Conservation (phyloP, 1,140 invertebrate genomes). For the Helicoverpa armigera region DNA sequence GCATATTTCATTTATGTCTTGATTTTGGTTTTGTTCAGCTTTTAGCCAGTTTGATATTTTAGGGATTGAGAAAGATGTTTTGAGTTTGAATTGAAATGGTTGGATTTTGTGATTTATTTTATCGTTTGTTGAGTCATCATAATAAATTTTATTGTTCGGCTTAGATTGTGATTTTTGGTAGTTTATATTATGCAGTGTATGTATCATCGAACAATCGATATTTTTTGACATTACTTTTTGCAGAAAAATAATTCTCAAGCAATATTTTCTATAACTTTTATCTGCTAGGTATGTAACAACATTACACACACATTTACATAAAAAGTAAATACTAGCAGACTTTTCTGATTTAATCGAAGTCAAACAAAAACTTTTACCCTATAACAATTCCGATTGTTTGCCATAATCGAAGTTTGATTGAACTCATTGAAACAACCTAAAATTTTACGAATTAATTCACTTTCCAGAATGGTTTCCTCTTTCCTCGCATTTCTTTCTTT, state of each 20-base stretch:
- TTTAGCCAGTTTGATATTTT: constrained; percentile 9
- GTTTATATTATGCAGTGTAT: too few relatives aligned
- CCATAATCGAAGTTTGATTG: background rate
- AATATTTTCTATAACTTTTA: too few relatives aligned
- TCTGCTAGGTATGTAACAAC: too few relatives aligned
- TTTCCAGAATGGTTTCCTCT: background rate
- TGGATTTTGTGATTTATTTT: background rate
- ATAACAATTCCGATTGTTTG: too few relatives aligned
- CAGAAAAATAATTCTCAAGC: too few relatives aligned
- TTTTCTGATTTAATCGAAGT: too few relatives aligned
- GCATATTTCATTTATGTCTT: constrained; percentile 37
- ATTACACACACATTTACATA: too few relatives aligned
- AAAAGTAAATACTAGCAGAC: too few relatives aligned
- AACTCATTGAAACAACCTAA: background rate
- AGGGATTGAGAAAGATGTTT: background rate
- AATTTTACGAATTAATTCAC: constrained; percentile 1
- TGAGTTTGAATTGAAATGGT: background rate
- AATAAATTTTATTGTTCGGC: background rate
- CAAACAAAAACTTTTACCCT: too few relatives aligned
- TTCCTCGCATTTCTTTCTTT: constrained; percentile 1
- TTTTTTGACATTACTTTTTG: background rate
- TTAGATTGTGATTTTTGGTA: too few relatives aligned
- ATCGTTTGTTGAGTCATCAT: background rate
- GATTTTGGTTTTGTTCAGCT: constrained; percentile 20
- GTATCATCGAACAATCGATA: background rate